phyloP scores from a whole-genome alignment of 2,888 invertebrate genomes.

The Platypus cylindrus region DNA sequence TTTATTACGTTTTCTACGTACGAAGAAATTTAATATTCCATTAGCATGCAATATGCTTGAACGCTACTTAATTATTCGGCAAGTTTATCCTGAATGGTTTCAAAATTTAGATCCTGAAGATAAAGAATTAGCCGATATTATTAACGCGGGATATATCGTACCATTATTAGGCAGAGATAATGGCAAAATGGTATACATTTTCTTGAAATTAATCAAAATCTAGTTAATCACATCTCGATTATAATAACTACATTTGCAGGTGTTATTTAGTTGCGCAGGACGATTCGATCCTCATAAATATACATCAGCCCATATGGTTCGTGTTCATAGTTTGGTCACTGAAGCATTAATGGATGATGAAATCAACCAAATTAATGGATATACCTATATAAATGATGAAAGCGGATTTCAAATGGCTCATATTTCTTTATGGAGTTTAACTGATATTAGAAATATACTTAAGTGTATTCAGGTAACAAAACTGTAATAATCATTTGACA shows the following conservation, averaged over 20 bases:
- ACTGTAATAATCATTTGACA: neutral
- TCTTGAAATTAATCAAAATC: neutral
- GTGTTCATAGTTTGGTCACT: constrained; percentile 73
- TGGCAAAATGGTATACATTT: constrained; percentile 51
- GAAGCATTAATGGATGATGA: constrained; percentile 79
- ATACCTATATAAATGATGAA: constrained; percentile 72
- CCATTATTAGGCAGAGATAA: constrained; percentile 62
- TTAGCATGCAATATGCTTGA: constrained; percentile 80
- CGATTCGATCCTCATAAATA: constrained; percentile 36
- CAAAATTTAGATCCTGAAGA: constrained; percentile 67
- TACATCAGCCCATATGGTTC: constrained; percentile 73
- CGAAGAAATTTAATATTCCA: constrained; percentile 77
- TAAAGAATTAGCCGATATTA: constrained; percentile 64
- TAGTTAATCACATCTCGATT: neutral
- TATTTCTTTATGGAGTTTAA: constrained; percentile 68
- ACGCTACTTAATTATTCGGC: constrained; percentile 71
- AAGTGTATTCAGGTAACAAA: constrained; percentile 60
- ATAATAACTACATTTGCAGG: constrained; percentile 4
- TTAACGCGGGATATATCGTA: constrained; percentile 67
- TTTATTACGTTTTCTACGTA: constrained; percentile 69
- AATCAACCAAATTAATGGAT: constrained; percentile 69
- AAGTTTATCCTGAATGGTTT: constrained; percentile 80
- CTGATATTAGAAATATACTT: constrained; percentile 62
- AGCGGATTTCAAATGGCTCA: constrained; percentile 75
- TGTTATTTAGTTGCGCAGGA: constrained; percentile 66